These are phyloP conservation scores for Ursus arctos DNA, from an alignment of 2,113 vertebrate species.

Conservation along the genomic window DNA sequence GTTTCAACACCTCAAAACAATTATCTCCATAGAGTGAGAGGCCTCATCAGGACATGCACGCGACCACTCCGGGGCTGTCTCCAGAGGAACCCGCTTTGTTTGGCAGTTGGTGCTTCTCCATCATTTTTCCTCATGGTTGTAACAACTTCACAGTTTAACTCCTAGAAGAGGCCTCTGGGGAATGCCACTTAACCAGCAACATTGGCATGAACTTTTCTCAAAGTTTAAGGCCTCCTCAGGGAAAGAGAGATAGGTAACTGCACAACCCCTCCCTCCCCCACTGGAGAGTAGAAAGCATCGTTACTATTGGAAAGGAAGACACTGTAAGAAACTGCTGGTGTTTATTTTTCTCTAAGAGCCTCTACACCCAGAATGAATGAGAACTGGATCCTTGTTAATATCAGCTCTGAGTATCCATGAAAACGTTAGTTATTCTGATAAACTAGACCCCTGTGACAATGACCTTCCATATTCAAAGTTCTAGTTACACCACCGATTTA, in stretches of 20 bases:
- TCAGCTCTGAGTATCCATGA: neutral
- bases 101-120: neutral
- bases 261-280: neutral
- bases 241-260: neutral
- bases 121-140: conserved; percentile 14
- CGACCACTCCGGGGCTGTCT: neutral
- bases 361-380: neutral
- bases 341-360: conserved; percentile 8
- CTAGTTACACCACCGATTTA: neutral
- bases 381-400: neutral
- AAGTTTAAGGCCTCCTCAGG: neutral
- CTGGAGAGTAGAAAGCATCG: neutral
- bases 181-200: neutral
- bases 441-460: neutral
- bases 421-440: neutral
- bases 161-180: neutral
- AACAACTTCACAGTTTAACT: neutral
- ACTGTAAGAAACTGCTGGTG: neutral
- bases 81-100: neutral
- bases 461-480: neutral
- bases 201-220: conserved; percentile 12
- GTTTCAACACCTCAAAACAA: neutral
- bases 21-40: conserved; percentile 17
- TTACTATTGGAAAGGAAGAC: neutral
- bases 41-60: neutral